Conservation (phyloP, 2,113 vertebrate genomes). For the Gymnarchus niloticus region DNA sequence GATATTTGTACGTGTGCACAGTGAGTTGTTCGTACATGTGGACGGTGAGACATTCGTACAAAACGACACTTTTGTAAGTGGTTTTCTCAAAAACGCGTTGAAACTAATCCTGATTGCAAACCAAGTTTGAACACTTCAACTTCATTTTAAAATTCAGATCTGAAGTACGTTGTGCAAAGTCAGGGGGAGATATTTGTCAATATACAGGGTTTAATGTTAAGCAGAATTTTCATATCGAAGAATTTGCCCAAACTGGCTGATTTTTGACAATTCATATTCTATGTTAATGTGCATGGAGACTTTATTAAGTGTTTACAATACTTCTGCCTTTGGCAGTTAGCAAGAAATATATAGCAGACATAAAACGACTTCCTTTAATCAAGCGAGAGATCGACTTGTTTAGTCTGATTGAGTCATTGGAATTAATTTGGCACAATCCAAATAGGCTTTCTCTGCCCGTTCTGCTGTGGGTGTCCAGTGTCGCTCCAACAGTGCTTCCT, state of each 20-base stretch:
- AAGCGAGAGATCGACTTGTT: constrained; percentile 18
- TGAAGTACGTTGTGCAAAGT: too few relatives aligned
- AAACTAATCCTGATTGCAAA: background rate
- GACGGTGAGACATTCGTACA: background rate
- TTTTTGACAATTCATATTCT: background rate
- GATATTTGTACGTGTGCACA: background rate
- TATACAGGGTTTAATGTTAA: background rate
- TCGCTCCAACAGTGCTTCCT: background rate
- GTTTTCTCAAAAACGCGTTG: background rate
- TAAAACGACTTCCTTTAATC: constrained; percentile 17
- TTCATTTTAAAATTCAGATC: background rate
- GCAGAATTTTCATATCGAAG: background rate
- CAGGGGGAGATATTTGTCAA: background rate
- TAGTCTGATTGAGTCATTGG: constrained; percentile 22
- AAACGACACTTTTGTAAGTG: too few relatives aligned
- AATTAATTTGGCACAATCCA: constrained; percentile 19
- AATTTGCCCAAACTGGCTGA: background rate
- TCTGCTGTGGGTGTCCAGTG: background rate
- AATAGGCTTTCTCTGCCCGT: constrained; percentile 21
- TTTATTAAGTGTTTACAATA: constrained; percentile 4
- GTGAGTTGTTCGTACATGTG: background rate
- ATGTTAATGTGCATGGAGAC: too few relatives aligned
- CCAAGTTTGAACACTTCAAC: background rate
- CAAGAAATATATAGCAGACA: background rate
- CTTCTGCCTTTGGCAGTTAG: background rate